These are phyloP conservation scores for Pocota personata DNA, from an alignment of 2,888 invertebrate genomes.

Conservation along the genomic window DNA sequence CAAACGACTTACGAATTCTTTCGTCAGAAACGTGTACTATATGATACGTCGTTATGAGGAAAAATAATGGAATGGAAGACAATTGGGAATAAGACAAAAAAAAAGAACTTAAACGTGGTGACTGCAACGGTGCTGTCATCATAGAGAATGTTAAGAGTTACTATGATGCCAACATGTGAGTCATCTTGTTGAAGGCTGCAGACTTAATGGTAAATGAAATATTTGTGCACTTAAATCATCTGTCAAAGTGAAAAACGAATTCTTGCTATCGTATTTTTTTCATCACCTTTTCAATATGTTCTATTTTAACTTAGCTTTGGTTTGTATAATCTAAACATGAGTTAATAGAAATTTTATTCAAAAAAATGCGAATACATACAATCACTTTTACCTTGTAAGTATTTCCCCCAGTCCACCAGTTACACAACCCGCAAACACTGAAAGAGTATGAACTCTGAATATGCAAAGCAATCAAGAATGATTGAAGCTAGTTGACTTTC, in stretches of 20 bases:
- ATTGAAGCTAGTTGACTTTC: conserved; percentile 58
- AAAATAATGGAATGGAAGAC: background rate
- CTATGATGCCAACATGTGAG: conserved; percentile 29
- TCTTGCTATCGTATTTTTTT: background rate
- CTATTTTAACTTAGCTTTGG: background rate
- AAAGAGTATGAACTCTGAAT: conserved; percentile 11
- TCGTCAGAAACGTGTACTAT: background rate
- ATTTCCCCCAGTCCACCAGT: background rate
- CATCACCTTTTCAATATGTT: background rate
- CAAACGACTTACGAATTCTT: background rate
- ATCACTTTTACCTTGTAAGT: background rate
- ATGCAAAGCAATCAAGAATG: conserved; percentile 56
- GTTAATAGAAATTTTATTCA: background rate
- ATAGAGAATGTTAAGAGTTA: background rate
- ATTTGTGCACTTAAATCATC: conserved; percentile 21
- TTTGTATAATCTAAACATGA: background rate
- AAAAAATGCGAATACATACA: background rate
- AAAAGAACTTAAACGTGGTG: background rate
- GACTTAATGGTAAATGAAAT: conserved; percentile 4
- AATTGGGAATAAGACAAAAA: background rate
- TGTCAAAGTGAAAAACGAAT: background rate
- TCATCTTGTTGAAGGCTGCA: background rate
- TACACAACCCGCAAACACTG: conserved; percentile 22
- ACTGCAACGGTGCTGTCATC: conserved; percentile 33
- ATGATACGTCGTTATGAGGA: background rate